Base-by-base conservation (phyloP, 2,888 invertebrate species). In the Meloe dianella region DNA sequence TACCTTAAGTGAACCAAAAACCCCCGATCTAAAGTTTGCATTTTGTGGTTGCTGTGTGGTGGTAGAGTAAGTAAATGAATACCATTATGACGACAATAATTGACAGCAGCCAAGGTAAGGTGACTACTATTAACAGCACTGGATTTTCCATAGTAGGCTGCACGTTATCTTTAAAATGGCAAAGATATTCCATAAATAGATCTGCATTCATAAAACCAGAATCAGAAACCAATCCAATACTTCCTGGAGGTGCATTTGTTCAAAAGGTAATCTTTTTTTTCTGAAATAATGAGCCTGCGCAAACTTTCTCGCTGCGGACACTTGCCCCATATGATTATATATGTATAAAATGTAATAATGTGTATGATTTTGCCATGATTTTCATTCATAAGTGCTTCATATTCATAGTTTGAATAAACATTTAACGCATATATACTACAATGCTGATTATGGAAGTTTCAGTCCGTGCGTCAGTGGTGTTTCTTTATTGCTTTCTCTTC, bases 1-100 rank as follows among this genome's bases (percentile, higher is more conserved):
- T 9, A 70, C 71, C 64, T 84, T 84, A 57, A 84, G 79, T 27
- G 82, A 83, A 8, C 79, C 79, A 78, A 81, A 9, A 83, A 74
- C 30, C 79, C 77, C 10, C 81, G 77, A 72, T 84, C 82, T 14
- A 84, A 73, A 12, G 83, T 83, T 75, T 85, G 84, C 58, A 84
- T 63, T 70, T 82, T 82, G 62, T 80, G 82, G 8, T 81, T 77
- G 63, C 80, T 80, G 71, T 84, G 82, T n/a, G 82, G 83, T 29
- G 80, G 82, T 57, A 83, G 76, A 7, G 82, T 80, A 41, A 84
- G 72, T 60, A 83, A 68, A 57, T 79, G 74, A 32, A 84, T 78
- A 12, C 83, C 81, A 72, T 77, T 74, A 0, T 32, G 32, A 32
- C 51, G 9, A 47, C 57, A 61, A 38, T 65, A 67, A 35, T 56